Evolutionary conservation across 2,797 vertebrate genomes (phyloP).

Genomic region (Coregonus suidteri): DNA sequence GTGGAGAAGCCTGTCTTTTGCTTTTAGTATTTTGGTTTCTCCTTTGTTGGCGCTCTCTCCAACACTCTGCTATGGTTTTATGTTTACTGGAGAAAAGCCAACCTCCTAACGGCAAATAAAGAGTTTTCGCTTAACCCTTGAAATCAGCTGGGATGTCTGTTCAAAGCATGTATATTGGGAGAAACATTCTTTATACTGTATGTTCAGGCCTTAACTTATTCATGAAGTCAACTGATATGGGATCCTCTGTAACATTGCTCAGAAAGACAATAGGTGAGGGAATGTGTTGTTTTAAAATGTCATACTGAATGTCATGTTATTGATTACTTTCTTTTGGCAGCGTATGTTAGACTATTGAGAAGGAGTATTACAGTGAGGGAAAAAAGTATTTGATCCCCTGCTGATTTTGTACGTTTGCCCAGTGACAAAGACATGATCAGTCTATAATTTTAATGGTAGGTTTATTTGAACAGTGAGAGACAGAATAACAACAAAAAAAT

Average conservation of each 20-base stretch:
- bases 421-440: too few species aligned
- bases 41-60: background rate
- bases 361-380: background rate
- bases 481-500: too few species aligned
- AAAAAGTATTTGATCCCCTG: too few species aligned
- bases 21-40: background rate
- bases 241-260: background rate
- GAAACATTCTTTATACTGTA: background rate
- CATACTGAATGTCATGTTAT: background rate
- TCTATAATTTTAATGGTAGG: too few species aligned
- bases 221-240: background rate
- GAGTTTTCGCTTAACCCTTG: background rate
- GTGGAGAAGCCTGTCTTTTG: background rate
- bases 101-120: background rate
- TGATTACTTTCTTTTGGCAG: background rate
- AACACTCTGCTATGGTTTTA: background rate
- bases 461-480: too few species aligned
- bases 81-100: background rate
- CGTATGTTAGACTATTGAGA: background rate
- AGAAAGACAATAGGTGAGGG: background rate
- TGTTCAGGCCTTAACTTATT: background rate
- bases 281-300: background rate
- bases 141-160: background rate
- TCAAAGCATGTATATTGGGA: background rate
- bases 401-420: too few species aligned